phyloP scores from a whole-genome alignment of 92 coral and sea anemone species.

The Zoanthus gigantus region DNA sequence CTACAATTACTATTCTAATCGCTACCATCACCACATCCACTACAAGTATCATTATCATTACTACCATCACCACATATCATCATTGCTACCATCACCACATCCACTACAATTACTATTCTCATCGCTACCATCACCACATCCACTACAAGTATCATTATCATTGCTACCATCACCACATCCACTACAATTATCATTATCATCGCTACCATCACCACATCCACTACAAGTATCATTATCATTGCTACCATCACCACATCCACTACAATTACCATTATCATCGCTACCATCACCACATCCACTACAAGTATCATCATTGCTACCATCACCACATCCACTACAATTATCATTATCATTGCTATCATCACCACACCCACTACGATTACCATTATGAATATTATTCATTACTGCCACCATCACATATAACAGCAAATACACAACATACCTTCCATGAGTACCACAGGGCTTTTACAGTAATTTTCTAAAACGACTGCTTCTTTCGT shows the following conservation, averaged over 20 bases:
- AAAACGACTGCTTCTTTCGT: slow-evolving; percentile 69
- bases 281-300: background rate
- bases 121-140: too few relatives aligned
- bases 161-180: background rate
- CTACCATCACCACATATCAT: background rate
- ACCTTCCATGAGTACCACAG: slow-evolving; percentile 81
- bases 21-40: background rate
- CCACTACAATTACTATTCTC: background rate
- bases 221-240: background rate
- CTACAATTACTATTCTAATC: background rate
- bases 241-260: background rate
- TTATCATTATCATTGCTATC: background rate
- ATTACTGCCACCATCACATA: too few relatives aligned
- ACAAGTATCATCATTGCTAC: background rate
- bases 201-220: background rate
- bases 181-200: background rate
- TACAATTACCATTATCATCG: too few relatives aligned
- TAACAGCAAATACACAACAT: background rate
- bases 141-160: background rate
- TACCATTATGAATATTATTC: too few relatives aligned
- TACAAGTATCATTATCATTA: background rate
- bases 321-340: background rate
- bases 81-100: background rate
- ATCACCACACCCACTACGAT: background rate
- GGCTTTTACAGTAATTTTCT: slow-evolving; percentile 61